phyloP scores from a whole-genome alignment of 2,888 invertebrate genomes.

The Mystacides longicornis region DNA sequence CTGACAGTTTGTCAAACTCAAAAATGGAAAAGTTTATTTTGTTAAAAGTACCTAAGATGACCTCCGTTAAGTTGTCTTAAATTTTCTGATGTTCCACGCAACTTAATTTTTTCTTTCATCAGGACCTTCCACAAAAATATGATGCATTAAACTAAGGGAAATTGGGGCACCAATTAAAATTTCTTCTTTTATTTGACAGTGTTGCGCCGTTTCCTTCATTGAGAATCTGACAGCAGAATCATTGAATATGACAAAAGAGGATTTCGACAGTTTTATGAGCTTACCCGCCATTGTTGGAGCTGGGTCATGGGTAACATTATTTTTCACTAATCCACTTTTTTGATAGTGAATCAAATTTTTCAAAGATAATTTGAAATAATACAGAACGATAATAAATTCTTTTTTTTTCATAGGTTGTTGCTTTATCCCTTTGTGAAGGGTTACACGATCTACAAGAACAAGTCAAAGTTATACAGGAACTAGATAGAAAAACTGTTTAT shows the following conservation, averaged over 20 bases:
- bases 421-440: slow-evolving; percentile 75
- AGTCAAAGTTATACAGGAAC: slow-evolving; percentile 56
- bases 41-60: too few relatives aligned
- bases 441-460: slow-evolving; percentile 79
- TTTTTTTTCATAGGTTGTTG: slow-evolving; percentile 46
- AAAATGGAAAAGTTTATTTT: too few relatives aligned
- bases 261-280: slow-evolving; percentile 82
- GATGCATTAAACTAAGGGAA: too few relatives aligned
- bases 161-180: too few relatives aligned
- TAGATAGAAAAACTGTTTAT: slow-evolving; percentile 57
- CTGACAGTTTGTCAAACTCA: too few relatives aligned
- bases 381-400: neutral
- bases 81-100: too few relatives aligned
- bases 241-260: slow-evolving; percentile 81
- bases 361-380: neutral
- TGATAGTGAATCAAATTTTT: neutral
- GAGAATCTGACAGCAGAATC: slow-evolving; percentile 93
- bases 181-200: too few relatives aligned
- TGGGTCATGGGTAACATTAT: slow-evolving; percentile 72
- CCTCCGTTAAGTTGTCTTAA: too few relatives aligned
- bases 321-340: slow-evolving; percentile 30
- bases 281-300: slow-evolving; percentile 76
- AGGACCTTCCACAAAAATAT: too few relatives aligned
- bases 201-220: slow-evolving; percentile 96
- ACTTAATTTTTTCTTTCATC: too few relatives aligned